Percentiles rank a stretch among this genome's conserved stretches.
Evolutionary conservation across 2,113 vertebrate species (phyloP).

Genomic region (Microcebus lehilahytsara): DNA sequence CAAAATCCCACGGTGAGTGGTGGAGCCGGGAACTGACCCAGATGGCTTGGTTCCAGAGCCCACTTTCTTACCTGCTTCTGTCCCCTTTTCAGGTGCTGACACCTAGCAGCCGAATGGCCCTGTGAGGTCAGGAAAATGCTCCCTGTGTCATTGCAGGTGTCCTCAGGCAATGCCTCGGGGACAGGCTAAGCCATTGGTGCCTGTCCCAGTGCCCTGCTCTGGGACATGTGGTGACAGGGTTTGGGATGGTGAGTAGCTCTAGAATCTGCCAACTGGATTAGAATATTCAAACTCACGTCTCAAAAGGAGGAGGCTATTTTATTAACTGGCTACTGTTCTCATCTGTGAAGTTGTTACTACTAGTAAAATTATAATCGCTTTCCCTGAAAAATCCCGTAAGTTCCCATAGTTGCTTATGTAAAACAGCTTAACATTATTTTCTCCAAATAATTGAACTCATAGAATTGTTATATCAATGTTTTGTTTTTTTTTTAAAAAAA

Average conservation of each 20-base stretch:
- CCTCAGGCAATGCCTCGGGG: not conserved
- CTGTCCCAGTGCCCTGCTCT: not conserved
- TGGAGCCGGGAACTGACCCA: no score
- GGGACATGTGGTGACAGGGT: not conserved
- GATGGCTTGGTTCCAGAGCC: no score
- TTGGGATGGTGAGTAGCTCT: not conserved
- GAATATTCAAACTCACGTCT: not conserved
- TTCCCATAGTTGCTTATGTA: not conserved
- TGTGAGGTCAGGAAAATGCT: not conserved
- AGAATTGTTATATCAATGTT: not conserved
- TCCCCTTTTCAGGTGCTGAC: accelerated
- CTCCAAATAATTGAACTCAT: not conserved
- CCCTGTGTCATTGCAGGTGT: no score
- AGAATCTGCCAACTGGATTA: not conserved
- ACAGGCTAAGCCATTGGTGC: not conserved
- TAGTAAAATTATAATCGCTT: not conserved
- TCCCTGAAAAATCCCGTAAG: not conserved
- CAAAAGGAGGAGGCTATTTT: not conserved
- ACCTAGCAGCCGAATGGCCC: not conserved
- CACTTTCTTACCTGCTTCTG: no score
- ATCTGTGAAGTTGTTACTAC: not conserved
- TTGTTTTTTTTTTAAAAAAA: not conserved
- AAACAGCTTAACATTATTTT: not conserved
- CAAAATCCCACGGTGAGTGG: not conserved
- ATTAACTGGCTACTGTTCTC: not conserved